Base-by-base conservation (phyloP, 2,797 vertebrate genomes). In the Schizopygopsis pylzovi region DNA sequence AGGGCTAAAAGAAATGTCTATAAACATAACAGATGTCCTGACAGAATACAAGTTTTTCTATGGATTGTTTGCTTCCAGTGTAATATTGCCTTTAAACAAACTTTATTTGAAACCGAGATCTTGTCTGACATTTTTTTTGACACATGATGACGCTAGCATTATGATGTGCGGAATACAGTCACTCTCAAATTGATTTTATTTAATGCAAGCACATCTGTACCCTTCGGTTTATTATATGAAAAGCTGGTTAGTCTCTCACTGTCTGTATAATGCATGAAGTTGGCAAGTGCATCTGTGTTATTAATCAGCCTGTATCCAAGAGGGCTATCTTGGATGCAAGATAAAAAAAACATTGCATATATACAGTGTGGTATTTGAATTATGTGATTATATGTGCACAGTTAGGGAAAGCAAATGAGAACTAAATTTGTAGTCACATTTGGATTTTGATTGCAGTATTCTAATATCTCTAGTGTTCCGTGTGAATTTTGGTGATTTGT, bases 221-320 rank as follows among this genome's bases (percentile, higher is more conserved):
- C 16, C 77, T 45, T 79, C 10, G 28, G 18, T 79, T 18, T 20
- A 28, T 47, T 63, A 7, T 9, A 45, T 3, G 8, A 28, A n/a
- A 79, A 28, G 37, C 5, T 61, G 76, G 54, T 79, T 79, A 61
- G 37, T 79, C 52, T 78, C 11, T n/a, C 54, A 78, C 37, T 78
- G 13, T 78, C 22, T 63, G 39, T 63, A 20, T 63, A 28, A 63
- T 45, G 4, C n/a, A 25, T 28, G 39, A 63, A 41, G 16, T 45
- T 79, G 56, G 56, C 41, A 28, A 25, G 22, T 20, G 16, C 77
- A 63, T 6, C 41, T 63, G 39, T 43, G 77, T 28, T 28, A 43
- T 43, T 28, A 79, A 63, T 79, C n/a, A 45, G 8, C 15, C 77
- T 63, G 4, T 45, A 41, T 79, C 76, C 39, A 79, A 63, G 33